These are phyloP conservation scores for Neodontobutis hainanensis DNA, from an alignment of 2,113 vertebrate species.

Conservation along the genomic window DNA sequence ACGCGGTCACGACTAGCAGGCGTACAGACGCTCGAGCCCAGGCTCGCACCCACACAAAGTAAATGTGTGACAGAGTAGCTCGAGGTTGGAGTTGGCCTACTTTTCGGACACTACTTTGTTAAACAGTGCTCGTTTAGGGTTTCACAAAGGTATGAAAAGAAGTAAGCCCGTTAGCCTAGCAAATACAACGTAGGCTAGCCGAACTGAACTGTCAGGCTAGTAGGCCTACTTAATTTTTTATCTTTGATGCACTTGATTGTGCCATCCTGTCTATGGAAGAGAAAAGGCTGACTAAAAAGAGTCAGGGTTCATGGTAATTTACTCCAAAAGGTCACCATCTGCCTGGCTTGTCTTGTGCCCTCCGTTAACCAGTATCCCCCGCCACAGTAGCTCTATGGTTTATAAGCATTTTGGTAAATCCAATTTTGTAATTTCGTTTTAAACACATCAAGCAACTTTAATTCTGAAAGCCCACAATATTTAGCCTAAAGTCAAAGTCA, in stretches of 20 bases:
- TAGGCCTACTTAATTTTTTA: no score
- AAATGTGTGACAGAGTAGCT: conserved; percentile 60
- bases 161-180: no score
- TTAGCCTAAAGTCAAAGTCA: no score
- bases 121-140: conserved; percentile 26
- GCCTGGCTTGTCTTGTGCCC: conserved; percentile 56
- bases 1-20: conserved; percentile 72
- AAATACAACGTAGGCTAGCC: no score
- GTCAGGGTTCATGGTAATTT: conserved; percentile 75
- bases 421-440: no score
- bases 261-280: neutral
- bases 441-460: no score
- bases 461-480: no score
- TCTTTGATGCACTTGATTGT: neutral
- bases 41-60: conserved; percentile 59
- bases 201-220: no score
- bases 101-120: conserved; percentile 54
- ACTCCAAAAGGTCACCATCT: conserved; percentile 80
- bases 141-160: neutral
- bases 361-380: conserved; percentile 37
- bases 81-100: conserved; percentile 70
- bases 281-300: conserved; percentile 20
- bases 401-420: no score
- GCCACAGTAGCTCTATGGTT: neutral
- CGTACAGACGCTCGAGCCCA: conserved; percentile 60